Evolutionary conservation across 2,113 vertebrate species (phyloP), one percentile per base, ranked within the genome.

Genomic region (Xyrauchen texanus): DNA sequence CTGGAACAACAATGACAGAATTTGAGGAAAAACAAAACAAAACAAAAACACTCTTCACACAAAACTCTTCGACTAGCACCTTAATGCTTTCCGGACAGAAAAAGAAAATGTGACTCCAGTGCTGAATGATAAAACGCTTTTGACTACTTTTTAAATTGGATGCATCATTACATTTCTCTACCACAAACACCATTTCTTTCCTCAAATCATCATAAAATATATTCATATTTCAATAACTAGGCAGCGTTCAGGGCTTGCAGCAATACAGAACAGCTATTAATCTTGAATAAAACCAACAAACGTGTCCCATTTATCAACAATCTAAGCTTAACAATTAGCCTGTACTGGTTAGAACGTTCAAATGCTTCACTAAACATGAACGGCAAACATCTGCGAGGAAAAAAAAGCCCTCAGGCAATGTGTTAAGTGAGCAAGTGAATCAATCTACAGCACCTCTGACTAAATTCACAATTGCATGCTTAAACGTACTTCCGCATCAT

Each of bases 401-500:
- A 72, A 63, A 79, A 79, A 77, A 73, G 44, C 13, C 8, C 69
- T 68, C 49, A 60, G 73, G 55, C 42, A 53, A 67, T 68, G 15
- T 68, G 77, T 82, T 73, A 62, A 81, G 21, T 34, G 21, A 34
- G 80, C 78, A 68, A 72, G 71, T 64, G 51, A 78, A 81, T 77
- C 71, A 73, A 80, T 72, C 69, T 53, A 73, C 75, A 68, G 67
- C 63, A 58, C 78, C 77, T 68, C 82, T 15, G 69, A 65, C 68
- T 63, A 81, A 84, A 81, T 78, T 84, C 82, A 77, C 75, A 75
- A 80, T 44, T 60, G 77, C 68, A 69, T 64, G 80, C 78, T 84
- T 84, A 78, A 80, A 84, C 78, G 51, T 78, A 70, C 83, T 78
- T 74, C 52, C 69, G 52, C 81, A 76, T 75, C 83, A 84, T 81